Evolutionary conservation across 2,797 vertebrate species (phyloP).

Genomic region (Potorous gilbertii): DNA sequence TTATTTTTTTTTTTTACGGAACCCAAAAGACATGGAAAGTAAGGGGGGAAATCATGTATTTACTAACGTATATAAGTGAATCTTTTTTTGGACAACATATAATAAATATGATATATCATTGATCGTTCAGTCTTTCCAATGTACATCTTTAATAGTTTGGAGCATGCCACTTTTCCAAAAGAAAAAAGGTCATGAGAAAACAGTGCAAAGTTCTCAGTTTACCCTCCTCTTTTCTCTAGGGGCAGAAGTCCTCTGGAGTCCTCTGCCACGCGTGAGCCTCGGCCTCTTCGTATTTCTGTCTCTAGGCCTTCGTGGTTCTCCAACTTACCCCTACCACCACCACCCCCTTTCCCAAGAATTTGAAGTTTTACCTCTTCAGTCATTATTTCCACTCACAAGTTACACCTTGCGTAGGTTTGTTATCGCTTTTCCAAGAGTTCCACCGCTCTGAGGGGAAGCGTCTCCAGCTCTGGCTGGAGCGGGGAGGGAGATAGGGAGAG

Average conservation of each 20-base stretch:
- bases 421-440: constrained; percentile 47
- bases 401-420: constrained; percentile 83
- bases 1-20: constrained; percentile 86
- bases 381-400: constrained; percentile 86
- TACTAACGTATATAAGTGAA: constrained; percentile 87
- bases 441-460: constrained; percentile 42
- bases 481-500: constrained; percentile 17
- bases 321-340: constrained; percentile 42
- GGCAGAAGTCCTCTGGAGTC: constrained; percentile 60
- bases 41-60: constrained; percentile 77
- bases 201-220: constrained; percentile 88
- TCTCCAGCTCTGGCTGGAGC: constrained; percentile 47
- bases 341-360: constrained; percentile 81
- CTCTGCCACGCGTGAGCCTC: constrained; percentile 34
- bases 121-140: constrained; percentile 88
- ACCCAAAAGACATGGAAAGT: constrained; percentile 87
- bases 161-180: constrained; percentile 89
- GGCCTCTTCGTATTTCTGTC: background rate
- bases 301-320: constrained; percentile 34
- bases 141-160: constrained; percentile 86
- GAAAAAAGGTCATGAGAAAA: constrained; percentile 87
- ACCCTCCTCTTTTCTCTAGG: constrained; percentile 74
- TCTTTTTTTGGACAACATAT: constrained; percentile 86
- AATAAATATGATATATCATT: constrained; percentile 92
- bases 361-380: constrained; percentile 81